phyloP scores from a whole-genome alignment of 2,797 vertebrate species.

The Propithecus perrieri region DNA sequence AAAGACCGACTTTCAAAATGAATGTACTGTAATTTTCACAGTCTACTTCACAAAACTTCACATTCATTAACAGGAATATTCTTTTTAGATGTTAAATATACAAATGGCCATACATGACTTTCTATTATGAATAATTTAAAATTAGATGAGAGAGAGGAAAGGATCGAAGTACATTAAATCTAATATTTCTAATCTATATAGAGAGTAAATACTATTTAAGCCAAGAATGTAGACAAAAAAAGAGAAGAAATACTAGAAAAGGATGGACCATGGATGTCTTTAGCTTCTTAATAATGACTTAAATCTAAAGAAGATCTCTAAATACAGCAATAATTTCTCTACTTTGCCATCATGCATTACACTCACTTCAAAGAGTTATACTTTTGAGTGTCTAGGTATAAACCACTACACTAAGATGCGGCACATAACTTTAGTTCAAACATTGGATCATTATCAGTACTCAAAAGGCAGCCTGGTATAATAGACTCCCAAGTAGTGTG shows the following conservation, averaged over 20 bases:
- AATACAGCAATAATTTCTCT: background rate
- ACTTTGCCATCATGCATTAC: background rate
- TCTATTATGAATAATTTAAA: conserved; percentile 4
- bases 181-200: background rate
- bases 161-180: background rate
- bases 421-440: background rate
- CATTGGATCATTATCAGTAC: background rate
- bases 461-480: background rate
- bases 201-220: background rate
- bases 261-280: background rate
- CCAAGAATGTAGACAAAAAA: background rate
- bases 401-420: background rate
- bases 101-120: background rate
- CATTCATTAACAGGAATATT: background rate
- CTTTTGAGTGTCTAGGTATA: background rate
- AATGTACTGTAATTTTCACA: background rate
- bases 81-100: background rate
- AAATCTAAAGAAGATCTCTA: background rate
- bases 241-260: background rate
- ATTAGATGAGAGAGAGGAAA: background rate
- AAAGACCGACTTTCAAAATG: background rate
- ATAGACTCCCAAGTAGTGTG: background rate
- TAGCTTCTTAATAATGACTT: background rate
- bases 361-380: background rate
- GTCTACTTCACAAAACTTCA: background rate